Base-by-base conservation (phyloP, 2,797 vertebrate genomes). In the Onychomys leucogaster region DNA sequence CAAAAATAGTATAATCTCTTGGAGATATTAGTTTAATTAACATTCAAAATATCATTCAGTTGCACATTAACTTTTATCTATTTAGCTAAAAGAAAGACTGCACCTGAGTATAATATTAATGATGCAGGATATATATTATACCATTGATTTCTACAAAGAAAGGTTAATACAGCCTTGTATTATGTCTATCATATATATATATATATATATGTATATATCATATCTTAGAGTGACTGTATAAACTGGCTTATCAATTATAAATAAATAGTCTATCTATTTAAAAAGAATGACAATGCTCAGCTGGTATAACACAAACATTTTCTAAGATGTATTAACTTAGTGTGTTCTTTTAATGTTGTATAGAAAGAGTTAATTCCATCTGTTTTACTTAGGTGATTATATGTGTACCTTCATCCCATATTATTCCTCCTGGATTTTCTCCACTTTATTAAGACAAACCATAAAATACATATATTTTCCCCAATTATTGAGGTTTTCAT, bases 11-110 rank as follows among this genome's bases (percentile, higher is more conserved):
- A 29, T 73, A 34, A 41, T 69, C 29, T 52, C 49, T 75, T 71
- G 8, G 32, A 27, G 71, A 43, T 94, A 67, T 69, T 13, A 57
- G 7, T 63, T 65, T 89, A 89, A 75, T 76, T 91, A 91, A 95
- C 92, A 94, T 94, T 67, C 6, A 71, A 83, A 91, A 86, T 81
- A 8, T 7, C 27, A 80, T 55, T 75, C 55, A 65, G n/a, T 67
- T 90, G 11, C 17, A 37, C 21, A 81, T 41, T 19, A 85, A 77
- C 19, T 86, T 90, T 89, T 78, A 82, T 73, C 65, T 95, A 57
- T 82, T 94, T 76, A 43, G 19, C 9, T 85, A 89, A 97, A 89
- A 71, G 7, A 61, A 91, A 88, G 37, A 46, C 6, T 82, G 2
- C 1, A 49, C 3, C 5, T 77, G n/a, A 61, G 17, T 57, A 61